Conservation (phyloP, 2,888 invertebrate species). For the Myopa testacea region DNA sequence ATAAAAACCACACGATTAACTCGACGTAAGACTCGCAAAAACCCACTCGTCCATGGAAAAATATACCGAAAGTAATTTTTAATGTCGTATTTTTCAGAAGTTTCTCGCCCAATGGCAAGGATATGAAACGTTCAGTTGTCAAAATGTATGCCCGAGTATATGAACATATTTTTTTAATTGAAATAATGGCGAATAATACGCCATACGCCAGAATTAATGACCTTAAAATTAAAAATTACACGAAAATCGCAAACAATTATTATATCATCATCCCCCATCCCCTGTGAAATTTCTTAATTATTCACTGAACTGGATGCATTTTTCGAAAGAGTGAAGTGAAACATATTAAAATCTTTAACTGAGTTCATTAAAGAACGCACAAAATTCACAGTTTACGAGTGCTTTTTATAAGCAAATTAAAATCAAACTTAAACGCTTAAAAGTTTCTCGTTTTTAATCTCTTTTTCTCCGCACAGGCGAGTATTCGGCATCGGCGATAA, state of each 20-base stretch:
- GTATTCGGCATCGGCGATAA: constrained; percentile 68
- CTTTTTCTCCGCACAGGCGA: constrained; percentile 57
- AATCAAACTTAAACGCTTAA: too few species aligned
- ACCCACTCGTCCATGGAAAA: not conserved
- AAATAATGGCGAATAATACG: not conserved
- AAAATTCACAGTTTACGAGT: too few species aligned
- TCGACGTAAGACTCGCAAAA: not conserved
- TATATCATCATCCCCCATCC: too few species aligned
- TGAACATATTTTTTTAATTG: not conserved
- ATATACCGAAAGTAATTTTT: constrained; percentile 32
- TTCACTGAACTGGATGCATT: too few species aligned
- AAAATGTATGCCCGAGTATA: too few species aligned
- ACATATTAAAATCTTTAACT: too few species aligned
- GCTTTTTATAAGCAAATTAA: too few species aligned
- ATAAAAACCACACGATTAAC: constrained; percentile 7
- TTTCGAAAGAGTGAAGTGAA: too few species aligned
- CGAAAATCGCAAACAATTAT: not conserved
- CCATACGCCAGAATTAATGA: not conserved
- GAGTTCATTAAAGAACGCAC: too few species aligned
- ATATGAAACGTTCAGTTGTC: not conserved
- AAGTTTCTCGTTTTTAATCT: not conserved
- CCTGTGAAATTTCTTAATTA: too few species aligned
- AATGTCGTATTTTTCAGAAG: constrained; percentile 28
- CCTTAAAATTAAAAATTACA: not conserved
- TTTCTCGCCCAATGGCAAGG: constrained; percentile 6